Base-by-base conservation (phyloP, 1,140 invertebrate genomes). In the Hyles euphorbiae region DNA sequence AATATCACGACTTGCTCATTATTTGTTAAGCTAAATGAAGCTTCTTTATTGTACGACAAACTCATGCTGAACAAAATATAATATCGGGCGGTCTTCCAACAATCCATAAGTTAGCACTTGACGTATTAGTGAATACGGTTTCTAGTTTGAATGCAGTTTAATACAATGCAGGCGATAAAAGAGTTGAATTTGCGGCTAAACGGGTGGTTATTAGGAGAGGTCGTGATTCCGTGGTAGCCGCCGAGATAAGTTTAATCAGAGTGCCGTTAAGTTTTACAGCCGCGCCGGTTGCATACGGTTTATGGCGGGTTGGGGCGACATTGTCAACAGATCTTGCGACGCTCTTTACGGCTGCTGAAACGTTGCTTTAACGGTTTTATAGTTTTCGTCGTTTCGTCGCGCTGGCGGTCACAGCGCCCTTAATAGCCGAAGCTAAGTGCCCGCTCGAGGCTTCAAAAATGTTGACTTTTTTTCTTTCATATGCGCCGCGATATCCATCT, bases 321-420 rank as follows among this genome's bases (percentile, higher is more conserved):
- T 87, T 88, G 86, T 88, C 83, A 84, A 87, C 83, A 85, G 82
- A 87, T 86, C 83, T 83, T 76, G 81, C 82, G 78, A 80, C 81
- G 76, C 76, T 84, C 85, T 88, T 88, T 87, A 88, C 83, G 70
- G 81, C 82, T 83, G 81, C 81, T 87, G 82, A 85, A 87, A 88
- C 80, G 83, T 81, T 87, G 77, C 82, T 88, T 88, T 88, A 88
- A 88, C 82, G 80, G 81, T 88, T 88, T 88, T 88, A 88, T 88
- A 88, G 85, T 85, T 84, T 85, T 83, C 76, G 82, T 80, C 85
- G 83, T 82, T 80, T 69, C 78, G 78, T 75, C 78, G 74, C 74
- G 69, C 77, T 75, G 75, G 76, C 82, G 83, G 81, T 82, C 80
- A 78, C 82, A 69, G 63, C 70, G 72, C 70, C 74, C 82, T 80